phyloP scores from a whole-genome alignment of 2,113 vertebrate species.

The Poeciliopsis occidentalis region DNA sequence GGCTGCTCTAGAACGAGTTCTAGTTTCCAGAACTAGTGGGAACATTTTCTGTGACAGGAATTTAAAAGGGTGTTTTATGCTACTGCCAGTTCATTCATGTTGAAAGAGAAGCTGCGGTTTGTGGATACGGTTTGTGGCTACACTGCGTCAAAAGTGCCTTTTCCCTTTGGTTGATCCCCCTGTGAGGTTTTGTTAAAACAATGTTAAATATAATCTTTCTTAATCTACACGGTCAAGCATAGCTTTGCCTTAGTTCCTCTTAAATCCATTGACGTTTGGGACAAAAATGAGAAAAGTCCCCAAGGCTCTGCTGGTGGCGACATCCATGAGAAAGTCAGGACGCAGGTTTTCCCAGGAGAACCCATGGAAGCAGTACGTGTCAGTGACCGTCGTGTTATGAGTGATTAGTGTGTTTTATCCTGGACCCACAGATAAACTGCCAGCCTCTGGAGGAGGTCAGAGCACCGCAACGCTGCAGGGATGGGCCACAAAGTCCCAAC shows the following conservation, averaged over 20 bases:
- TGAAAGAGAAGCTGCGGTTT: too few species aligned
- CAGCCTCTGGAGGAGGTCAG: neutral
- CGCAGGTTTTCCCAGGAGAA: neutral
- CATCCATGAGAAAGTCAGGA: neutral
- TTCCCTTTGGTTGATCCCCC: too few species aligned
- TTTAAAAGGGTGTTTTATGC: too few species aligned
- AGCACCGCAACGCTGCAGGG: slow-evolving; percentile 16
- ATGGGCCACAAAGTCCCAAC: neutral
- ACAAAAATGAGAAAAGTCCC: neutral
- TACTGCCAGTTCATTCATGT: too few species aligned
- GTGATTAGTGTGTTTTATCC: neutral
- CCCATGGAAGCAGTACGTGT: neutral
- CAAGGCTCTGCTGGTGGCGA: neutral
- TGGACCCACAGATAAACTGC: slow-evolving; percentile 12
- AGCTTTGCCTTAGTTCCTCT: neutral
- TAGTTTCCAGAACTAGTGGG: too few species aligned
- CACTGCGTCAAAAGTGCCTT: too few species aligned
- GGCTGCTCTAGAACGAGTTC: too few species aligned
- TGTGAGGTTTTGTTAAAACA: neutral
- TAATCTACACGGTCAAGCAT: neutral
- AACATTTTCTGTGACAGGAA: too few species aligned
- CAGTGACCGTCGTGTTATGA: neutral
- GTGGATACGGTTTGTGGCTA: too few species aligned
- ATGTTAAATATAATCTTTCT: neutral
- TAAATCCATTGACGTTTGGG: neutral